A percentile compares a stretch with the other conserved stretches of the same genome.
Evolutionary conservation across 2,888 invertebrate genomes (phyloP).

Genomic region (Chrysina gloriosa): DNA sequence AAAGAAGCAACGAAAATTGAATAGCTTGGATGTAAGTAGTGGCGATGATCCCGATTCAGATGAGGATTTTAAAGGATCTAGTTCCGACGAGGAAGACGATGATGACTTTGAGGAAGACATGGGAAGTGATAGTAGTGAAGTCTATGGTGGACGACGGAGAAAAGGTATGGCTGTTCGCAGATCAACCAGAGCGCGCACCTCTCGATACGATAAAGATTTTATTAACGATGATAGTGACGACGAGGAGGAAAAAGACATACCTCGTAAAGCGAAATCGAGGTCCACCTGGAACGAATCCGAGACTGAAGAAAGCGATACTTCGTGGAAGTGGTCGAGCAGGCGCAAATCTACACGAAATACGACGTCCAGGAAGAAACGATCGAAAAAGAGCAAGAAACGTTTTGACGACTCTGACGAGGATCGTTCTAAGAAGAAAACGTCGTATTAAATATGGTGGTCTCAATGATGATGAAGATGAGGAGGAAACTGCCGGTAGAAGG

Average conservation of each 20-base stretch:
- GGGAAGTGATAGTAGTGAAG: conserved; percentile 70
- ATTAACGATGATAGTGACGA: conserved; percentile 66
- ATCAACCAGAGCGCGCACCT: conserved; percentile 68
- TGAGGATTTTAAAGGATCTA: conserved; percentile 91
- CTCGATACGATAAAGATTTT: conserved; percentile 67
- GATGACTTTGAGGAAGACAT: conserved; percentile 71
- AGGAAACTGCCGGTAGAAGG: conserved; percentile 73
- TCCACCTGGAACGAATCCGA: conserved; percentile 72
- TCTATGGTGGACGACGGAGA: conserved; percentile 65
- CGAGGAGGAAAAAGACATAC: conserved; percentile 67
- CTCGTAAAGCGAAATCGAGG: conserved; percentile 70
- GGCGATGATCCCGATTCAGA: conserved; percentile 83
- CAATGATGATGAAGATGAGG: conserved; percentile 66
- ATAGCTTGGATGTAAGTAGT: conserved; percentile 74
- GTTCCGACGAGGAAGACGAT: conserved; percentile 66
- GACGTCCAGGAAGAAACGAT: conserved; percentile 62
- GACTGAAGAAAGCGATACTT: conserved; percentile 72
- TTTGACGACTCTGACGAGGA: conserved; percentile 64
- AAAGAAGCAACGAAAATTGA: conserved; percentile 81
- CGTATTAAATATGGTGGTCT: conserved; percentile 70
- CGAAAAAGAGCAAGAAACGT: conserved; percentile 66
- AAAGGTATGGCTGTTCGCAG: conserved; percentile 67
- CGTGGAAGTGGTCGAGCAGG: conserved; percentile 64
- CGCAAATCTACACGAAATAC: conserved; percentile 13
- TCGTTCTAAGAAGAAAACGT: conserved; percentile 57